Conservation (phyloP, 53 echinoderm and acorn worm genomes). For the Actinopyga echinites region DNA sequence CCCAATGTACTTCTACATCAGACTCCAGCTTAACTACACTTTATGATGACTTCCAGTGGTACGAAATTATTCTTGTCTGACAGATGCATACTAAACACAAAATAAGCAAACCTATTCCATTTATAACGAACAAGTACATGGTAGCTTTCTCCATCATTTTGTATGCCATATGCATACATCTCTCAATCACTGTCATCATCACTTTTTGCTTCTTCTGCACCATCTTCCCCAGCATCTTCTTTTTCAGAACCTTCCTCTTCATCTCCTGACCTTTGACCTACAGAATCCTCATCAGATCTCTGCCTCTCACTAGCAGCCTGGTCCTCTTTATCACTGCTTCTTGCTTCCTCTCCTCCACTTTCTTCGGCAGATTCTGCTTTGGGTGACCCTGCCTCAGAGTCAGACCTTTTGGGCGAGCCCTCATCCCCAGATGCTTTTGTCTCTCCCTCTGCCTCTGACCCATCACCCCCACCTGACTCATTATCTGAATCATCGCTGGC, state of each 20-base stretch:
- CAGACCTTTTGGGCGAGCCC: background rate
- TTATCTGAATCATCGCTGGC: slow-evolving; percentile 44
- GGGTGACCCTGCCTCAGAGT: slow-evolving; percentile 19
- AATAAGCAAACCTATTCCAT: no score
- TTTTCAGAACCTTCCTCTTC: slow-evolving; percentile 36
- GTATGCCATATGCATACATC: background rate
- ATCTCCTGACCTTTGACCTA: slow-evolving; percentile 16
- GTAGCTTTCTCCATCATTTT: no score
- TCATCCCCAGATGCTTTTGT: slow-evolving; percentile 26
- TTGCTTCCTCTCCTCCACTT: slow-evolving; percentile 26
- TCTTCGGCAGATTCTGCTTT: background rate
- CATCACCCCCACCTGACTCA: slow-evolving; percentile 47
- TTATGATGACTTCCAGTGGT: no score
- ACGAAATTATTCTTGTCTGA: no score
- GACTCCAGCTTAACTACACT: no score
- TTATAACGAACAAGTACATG: no score
- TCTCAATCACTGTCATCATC: slow-evolving; percentile 58
- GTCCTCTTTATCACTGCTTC: slow-evolving; percentile 12
- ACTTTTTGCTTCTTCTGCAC: background rate
- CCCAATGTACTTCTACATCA: no score
- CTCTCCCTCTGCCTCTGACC: slow-evolving; percentile 34
- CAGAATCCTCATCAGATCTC: slow-evolving; percentile 32
- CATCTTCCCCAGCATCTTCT: slow-evolving; percentile 29
- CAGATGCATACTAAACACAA: no score
- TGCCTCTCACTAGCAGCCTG: slow-evolving; percentile 18